Evolutionary conservation across 2,797 vertebrate genomes (phyloP).

Genomic region (Leucoraja ocellata): DNA sequence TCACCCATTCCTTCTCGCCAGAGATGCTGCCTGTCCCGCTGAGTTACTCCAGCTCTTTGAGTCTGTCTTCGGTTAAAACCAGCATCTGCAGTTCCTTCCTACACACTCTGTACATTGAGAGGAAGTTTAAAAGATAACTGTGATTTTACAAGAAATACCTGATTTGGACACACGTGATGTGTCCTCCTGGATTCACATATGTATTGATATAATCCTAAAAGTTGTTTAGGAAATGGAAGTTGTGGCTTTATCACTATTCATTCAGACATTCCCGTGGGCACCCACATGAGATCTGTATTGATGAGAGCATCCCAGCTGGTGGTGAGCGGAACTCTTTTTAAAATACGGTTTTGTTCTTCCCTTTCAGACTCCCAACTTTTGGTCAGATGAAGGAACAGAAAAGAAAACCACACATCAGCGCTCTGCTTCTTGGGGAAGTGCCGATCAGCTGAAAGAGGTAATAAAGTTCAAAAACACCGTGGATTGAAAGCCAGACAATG

Average conservation of each 20-base stretch:
- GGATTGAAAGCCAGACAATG: not conserved
- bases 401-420: conserved; percentile 79
- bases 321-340: not conserved
- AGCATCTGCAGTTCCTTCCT: too few species aligned
- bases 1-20: too few species aligned
- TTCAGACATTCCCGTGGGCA: not conserved
- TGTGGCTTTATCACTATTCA: not conserved
- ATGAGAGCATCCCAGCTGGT: not conserved
- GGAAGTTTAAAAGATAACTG: not conserved
- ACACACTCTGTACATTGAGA: not conserved
- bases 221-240: not conserved
- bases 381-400: conserved; percentile 79
- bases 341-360: conserved; percentile 20
- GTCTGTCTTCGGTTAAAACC: too few species aligned
- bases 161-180: not conserved
- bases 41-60: too few species aligned
- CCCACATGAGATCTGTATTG: not conserved
- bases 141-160: not conserved
- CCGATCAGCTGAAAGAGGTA: conserved; percentile 95
- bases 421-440: conserved; percentile 89
- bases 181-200: not conserved
- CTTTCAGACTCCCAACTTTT: conserved; percentile 80
- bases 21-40: too few species aligned
- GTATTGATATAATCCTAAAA: not conserved
- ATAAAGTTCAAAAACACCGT: not conserved